Evolutionary conservation across 2,888 invertebrate genomes (phyloP).

Genomic region (Agrochola lychnidis): DNA sequence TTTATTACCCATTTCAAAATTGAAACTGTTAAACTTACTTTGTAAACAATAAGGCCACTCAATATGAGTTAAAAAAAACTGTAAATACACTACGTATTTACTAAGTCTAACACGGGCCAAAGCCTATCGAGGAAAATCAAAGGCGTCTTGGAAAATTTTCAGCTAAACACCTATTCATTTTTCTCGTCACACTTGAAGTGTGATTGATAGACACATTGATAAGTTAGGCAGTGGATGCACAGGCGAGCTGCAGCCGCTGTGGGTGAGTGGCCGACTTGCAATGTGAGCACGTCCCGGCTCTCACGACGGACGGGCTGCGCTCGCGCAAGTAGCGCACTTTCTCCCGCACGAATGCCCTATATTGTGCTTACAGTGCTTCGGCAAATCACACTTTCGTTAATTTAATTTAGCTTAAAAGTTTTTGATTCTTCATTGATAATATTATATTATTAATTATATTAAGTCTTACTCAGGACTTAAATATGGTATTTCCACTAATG

Average conservation of each 20-base stretch:
- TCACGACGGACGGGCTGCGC: constrained; percentile 75
- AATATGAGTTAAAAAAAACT: background rate
- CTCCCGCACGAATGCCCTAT: constrained; percentile 85
- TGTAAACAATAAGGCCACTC: constrained; percentile 22
- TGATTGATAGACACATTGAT: constrained; percentile 58
- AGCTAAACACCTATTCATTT: constrained; percentile 19
- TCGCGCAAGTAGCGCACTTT: constrained; percentile 79
- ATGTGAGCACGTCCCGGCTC: constrained; percentile 78
- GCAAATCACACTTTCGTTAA: constrained; percentile 79
- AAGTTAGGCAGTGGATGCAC: constrained; percentile 36
- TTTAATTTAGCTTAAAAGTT: constrained; percentile 24
- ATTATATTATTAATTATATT: background rate
- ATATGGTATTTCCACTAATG: background rate
- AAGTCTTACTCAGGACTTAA: background rate
- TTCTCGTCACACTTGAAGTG: constrained; percentile 45
- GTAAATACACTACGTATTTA: background rate
- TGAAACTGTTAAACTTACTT: constrained; percentile 17
- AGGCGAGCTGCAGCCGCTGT: constrained; percentile 35
- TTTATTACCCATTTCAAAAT: constrained; percentile 37
- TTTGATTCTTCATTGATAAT: background rate
- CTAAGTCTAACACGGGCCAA: background rate
- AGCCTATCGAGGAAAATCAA: background rate
- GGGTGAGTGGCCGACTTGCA: constrained; percentile 69
- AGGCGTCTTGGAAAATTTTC: constrained; percentile 12
- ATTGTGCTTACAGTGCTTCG: constrained; percentile 73